phyloP scores from a whole-genome alignment of 2,888 invertebrate species.

The Scaptomyza flava region DNA sequence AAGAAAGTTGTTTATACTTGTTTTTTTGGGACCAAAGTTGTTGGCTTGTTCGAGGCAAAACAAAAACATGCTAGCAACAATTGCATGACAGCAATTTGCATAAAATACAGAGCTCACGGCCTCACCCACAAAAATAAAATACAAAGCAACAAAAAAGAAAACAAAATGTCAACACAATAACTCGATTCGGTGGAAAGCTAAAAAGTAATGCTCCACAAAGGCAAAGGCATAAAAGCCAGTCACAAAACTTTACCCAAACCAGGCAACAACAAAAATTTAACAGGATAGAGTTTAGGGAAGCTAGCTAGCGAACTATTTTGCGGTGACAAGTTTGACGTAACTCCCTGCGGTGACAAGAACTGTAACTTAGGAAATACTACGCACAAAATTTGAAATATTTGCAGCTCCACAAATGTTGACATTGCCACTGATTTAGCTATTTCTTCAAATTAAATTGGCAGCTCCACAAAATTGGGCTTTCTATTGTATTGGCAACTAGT shows the following conservation, averaged over 20 bases:
- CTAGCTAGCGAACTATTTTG: slow-evolving; percentile 62
- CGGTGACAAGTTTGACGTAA: slow-evolving; percentile 64
- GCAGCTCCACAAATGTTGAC: slow-evolving; percentile 65
- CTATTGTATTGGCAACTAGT: slow-evolving; percentile 19
- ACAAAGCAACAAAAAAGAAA: slow-evolving; percentile 25
- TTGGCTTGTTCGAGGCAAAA: slow-evolving; percentile 10
- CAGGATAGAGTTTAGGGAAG: slow-evolving; percentile 55
- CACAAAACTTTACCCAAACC: slow-evolving; percentile 48
- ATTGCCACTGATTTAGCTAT: slow-evolving; percentile 40
- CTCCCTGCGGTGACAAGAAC: slow-evolving; percentile 50
- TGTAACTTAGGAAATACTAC: background rate
- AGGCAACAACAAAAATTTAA: slow-evolving; percentile 31
- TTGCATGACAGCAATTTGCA: slow-evolving; percentile 53
- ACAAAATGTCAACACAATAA: slow-evolving; percentile 64
- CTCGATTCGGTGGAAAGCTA: slow-evolving; percentile 65
- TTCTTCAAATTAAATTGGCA: slow-evolving; percentile 57
- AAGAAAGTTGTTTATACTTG: slow-evolving; percentile 18
- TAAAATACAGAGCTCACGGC: slow-evolving; percentile 41
- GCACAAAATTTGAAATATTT: slow-evolving; percentile 57
- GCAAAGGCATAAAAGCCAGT: slow-evolving; percentile 41
- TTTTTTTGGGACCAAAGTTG: slow-evolving; percentile 31
- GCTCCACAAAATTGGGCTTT: slow-evolving; percentile 38
- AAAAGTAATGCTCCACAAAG: slow-evolving; percentile 54
- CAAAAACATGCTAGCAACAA: slow-evolving; percentile 31
- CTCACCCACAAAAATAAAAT: slow-evolving; percentile 11